phyloP scores from a whole-genome alignment of 1,140 invertebrate genomes.

The Frieseomelitta varia region DNA sequence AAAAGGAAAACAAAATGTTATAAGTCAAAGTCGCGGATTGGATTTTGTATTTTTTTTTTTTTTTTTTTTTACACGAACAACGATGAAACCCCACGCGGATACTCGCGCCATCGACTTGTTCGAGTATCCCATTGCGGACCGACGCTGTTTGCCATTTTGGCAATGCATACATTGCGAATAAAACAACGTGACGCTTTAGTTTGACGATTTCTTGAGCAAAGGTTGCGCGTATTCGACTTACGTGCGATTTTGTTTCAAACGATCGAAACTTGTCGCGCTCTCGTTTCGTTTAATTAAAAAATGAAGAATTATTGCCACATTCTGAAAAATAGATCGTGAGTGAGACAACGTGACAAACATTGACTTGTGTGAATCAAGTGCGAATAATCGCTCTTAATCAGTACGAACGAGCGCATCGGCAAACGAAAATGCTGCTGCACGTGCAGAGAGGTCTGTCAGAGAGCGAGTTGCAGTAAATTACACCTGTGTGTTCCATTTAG shows the following conservation, averaged over 20 bases:
- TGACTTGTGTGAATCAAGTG: neutral
- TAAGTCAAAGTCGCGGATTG: neutral
- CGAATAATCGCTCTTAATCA: neutral
- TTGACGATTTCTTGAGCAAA: neutral
- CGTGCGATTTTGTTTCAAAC: neutral
- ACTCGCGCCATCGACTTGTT: neutral
- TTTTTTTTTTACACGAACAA: neutral
- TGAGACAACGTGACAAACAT: neutral
- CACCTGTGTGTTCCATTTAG: too few species aligned
- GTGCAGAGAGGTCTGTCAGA: too few species aligned
- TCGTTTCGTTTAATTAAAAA: too few species aligned
- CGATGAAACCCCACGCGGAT: neutral
- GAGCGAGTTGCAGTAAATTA: neutral
- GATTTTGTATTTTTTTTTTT: neutral
- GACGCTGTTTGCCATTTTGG: neutral
- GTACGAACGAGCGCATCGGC: neutral
- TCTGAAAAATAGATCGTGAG: too few species aligned
- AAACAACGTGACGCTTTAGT: neutral
- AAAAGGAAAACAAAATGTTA: neutral
- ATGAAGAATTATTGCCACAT: neutral
- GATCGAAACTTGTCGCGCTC: too few species aligned
- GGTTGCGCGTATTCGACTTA: fast-evolving
- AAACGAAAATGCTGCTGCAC: neutral
- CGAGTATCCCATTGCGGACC: neutral
- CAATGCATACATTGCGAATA: neutral